phyloP scores from a whole-genome alignment of 2,797 vertebrate species.

The Podarcis siculus region DNA sequence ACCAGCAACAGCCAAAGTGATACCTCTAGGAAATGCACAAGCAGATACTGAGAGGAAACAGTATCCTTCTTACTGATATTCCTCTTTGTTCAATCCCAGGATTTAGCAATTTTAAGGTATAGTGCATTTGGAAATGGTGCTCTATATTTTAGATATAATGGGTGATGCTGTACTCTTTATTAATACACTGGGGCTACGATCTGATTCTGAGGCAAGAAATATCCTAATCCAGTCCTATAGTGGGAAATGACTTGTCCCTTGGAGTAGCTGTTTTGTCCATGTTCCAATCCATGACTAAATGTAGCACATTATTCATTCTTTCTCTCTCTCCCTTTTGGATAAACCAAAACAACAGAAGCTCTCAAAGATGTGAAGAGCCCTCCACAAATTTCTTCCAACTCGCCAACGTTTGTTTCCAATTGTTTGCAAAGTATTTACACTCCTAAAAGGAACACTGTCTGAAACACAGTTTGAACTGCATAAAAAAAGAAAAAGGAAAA shows the following conservation, averaged over 20 bases:
- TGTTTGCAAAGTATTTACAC: slow-evolving; percentile 15
- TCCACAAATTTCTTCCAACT: not conserved
- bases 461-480: not conserved
- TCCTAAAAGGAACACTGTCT: slow-evolving; percentile 1
- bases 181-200: not conserved
- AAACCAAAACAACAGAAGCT: not conserved
- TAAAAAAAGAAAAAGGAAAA: not conserved
- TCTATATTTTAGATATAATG: not conserved
- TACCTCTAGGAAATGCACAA: not conserved
- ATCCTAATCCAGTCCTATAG: not conserved
- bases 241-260: not conserved
- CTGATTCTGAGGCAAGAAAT: not conserved
- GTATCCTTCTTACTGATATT: not conserved
- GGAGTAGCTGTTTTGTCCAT: not conserved
- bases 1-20: too few species aligned
- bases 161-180: not conserved
- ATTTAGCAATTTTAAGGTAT: not conserved
- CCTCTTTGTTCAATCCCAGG: not conserved
- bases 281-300: not conserved
- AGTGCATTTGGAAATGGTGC: not conserved
- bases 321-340: not conserved
- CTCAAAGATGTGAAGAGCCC: slow-evolving; percentile 5
- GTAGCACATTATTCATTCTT: not conserved
- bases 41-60: not conserved
- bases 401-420: not conserved